Conservation (phyloP, 92 coral and sea anemone genomes). For the Anthopleura xanthogrammica region DNA sequence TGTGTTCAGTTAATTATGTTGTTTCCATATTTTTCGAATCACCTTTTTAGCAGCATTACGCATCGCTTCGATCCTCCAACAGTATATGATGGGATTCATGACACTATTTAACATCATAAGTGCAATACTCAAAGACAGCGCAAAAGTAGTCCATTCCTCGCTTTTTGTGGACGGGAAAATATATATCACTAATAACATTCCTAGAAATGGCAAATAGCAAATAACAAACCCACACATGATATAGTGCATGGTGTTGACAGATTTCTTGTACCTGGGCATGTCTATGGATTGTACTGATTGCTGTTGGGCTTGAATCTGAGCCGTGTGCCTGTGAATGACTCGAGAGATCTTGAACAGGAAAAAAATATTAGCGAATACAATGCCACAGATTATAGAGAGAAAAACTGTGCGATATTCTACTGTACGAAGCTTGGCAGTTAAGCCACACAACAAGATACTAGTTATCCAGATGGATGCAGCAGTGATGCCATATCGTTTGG, state of each 20-base stretch:
- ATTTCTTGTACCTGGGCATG: slow-evolving; percentile 12
- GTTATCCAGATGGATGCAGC: background rate
- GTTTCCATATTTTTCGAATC: background rate
- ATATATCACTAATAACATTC: background rate
- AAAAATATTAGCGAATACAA: background rate
- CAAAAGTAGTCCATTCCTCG: background rate
- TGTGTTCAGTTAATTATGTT: too few species aligned
- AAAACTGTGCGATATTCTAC: background rate
- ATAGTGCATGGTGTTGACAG: slow-evolving; percentile 23
- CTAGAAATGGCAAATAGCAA: background rate
- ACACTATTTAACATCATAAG: background rate
- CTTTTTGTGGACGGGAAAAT: background rate
- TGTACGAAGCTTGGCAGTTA: background rate
- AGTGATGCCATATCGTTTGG: background rate
- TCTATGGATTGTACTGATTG: slow-evolving; percentile 1
- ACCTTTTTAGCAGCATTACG: background rate
- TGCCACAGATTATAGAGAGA: background rate
- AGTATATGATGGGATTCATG: background rate
- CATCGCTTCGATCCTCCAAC: background rate
- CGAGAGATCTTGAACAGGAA: background rate
- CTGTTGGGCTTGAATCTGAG: slow-evolving; percentile 15
- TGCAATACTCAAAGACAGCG: background rate
- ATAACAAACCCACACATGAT: slow-evolving; percentile 7
- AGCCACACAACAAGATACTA: background rate
- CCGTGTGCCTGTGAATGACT: background rate